A percentile compares a stretch with the other conserved stretches of the same genome.
These are phyloP conservation scores for Atopsyche davidsoni DNA, from an alignment of 1,140 invertebrate species.

Conservation along the genomic window DNA sequence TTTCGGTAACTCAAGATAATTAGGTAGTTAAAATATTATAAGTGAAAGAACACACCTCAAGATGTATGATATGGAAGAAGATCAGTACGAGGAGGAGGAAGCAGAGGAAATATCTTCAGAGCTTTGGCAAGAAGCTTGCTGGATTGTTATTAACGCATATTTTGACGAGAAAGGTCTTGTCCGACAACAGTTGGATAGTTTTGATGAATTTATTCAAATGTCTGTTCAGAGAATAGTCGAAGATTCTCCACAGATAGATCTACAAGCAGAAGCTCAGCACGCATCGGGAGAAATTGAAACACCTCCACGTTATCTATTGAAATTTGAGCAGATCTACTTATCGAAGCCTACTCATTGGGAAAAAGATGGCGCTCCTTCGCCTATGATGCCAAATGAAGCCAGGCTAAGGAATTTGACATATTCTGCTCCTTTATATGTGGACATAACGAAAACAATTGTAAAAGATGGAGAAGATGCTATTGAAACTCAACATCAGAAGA, in stretches of 20 bases:
- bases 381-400: constrained; percentile 99
- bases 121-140: constrained; percentile 99
- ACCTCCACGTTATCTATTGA: constrained; percentile 84
- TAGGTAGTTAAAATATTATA: too few species aligned
- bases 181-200: constrained; percentile 96
- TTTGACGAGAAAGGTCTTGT: constrained; percentile 99
- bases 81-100: constrained; percentile 71
- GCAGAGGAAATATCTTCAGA: constrained; percentile 89
- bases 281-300: constrained; percentile 86
- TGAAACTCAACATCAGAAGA: constrained; percentile 94
- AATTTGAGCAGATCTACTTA: constrained; percentile 98
- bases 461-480: constrained; percentile 86
- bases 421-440: constrained; percentile 96
- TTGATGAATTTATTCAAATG: constrained; percentile 99
- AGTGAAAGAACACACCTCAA: too few species aligned
- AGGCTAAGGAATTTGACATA: constrained; percentile 84
- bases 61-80: constrained; percentile 50
- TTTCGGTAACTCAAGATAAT: too few species aligned
- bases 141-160: constrained; percentile 99
- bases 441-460: constrained; percentile 93
- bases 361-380: constrained; percentile 95
- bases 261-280: constrained; percentile 97
- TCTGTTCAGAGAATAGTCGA: constrained; percentile 98
- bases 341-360: constrained; percentile 99
- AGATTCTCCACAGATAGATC: constrained; percentile 94